Base-by-base conservation (phyloP, 2,797 vertebrate species). In the Danio choprae region DNA sequence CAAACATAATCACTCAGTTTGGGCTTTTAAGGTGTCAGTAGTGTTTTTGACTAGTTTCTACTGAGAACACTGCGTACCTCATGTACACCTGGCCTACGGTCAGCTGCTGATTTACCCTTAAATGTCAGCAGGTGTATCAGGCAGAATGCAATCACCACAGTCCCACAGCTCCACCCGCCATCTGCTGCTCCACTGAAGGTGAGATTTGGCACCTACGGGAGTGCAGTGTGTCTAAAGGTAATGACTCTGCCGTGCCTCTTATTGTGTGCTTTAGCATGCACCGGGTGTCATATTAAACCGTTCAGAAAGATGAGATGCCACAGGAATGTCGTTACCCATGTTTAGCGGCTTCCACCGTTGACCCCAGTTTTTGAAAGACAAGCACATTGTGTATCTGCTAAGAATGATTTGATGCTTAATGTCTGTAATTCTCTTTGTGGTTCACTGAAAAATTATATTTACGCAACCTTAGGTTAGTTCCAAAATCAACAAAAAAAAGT, bases 151-250 rank as follows among this genome's bases (percentile, higher is more conserved):
- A 75, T 81, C 76, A 59, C 48, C 38, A n/a, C 58, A 68, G 71
- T 68, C 71, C 62, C 72, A 82, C 67, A 76, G 18, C 80, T 60
- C 75, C 59, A 70, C 55, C 79, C 53, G 70, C 73, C 85, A 84
- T 77, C 81, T 84, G 85, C 70, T 69, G 60, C 65, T 22, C 22
- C 43, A 58, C n/a, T 79, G 6, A 74, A 62, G 67, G 72, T 73
- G 81, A 81, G 79, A 83, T 81, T 65, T 79, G 70, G 69, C 83
- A 81, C 76, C 81, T 77, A 77, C 69, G n/a, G 51, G 50, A 74
- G 74, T 53, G 38, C 40, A 36, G 60, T 78, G 64, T 76, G 70
- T 62, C 44, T 55, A 44, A 77, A 74, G 70, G 75, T 72, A 62
- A 46, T 51, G 63, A 64, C 79, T 78, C 77, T 51, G 58, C 15